These are phyloP conservation scores for Mohoua ochrocephala DNA, from an alignment of 2,113 vertebrate genomes.

Conservation along the genomic window DNA sequence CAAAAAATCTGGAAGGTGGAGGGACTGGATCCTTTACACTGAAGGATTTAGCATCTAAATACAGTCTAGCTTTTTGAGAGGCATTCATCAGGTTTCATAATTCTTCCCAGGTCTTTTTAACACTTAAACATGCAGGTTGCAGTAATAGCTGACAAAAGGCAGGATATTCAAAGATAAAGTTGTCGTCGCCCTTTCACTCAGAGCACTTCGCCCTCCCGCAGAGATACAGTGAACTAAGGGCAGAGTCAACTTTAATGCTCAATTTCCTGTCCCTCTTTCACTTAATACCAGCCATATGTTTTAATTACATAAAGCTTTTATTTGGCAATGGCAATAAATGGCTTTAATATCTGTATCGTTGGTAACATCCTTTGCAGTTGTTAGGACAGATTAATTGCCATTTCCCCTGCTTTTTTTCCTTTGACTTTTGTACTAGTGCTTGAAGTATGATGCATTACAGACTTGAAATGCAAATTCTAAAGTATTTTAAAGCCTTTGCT, in stretches of 20 bases:
- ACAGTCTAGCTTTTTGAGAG: not conserved
- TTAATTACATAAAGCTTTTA: constrained; percentile 20
- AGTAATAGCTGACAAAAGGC: not conserved
- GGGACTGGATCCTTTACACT: not conserved
- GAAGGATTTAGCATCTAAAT: not conserved
- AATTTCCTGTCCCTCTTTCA: constrained; percentile 43
- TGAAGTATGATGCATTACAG: not conserved
- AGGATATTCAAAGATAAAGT: constrained; percentile 3
- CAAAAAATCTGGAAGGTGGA: not conserved
- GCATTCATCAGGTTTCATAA: not conserved
- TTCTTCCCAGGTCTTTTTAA: not conserved
- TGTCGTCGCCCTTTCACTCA: not conserved
- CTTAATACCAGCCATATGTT: constrained; percentile 12
- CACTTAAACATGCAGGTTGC: not conserved
- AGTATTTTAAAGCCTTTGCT: not conserved
- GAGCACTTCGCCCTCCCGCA: not conserved
- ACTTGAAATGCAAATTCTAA: not conserved
- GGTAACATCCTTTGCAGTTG: constrained; percentile 18
- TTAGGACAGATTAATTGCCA: constrained; percentile 5
- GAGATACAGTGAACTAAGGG: not conserved
- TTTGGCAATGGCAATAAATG: constrained; percentile 13
- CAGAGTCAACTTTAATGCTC: not conserved
- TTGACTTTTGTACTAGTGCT: not conserved
- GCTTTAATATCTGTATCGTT: not conserved
- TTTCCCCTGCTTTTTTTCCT: not conserved